A percentile compares a stretch with the other conserved stretches of the same genome.
Evolutionary conservation across 2,888 invertebrate genomes (phyloP).

Genomic region (Cancer borealis): DNA sequence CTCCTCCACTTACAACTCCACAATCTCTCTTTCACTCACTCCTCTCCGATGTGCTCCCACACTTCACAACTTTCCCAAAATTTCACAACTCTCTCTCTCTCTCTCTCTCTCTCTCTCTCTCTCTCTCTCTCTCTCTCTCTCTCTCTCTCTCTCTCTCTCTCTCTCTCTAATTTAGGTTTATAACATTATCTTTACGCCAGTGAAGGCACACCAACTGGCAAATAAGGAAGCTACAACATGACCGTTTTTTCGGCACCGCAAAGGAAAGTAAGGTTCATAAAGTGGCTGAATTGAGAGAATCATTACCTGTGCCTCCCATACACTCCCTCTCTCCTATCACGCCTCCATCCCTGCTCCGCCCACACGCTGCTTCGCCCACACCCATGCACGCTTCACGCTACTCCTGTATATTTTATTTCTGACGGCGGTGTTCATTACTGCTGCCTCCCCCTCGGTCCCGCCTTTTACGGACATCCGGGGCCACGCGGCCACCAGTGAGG

Average conservation of each 20-base stretch:
- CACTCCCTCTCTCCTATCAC: neutral
- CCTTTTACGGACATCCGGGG: slow-evolving; percentile 35
- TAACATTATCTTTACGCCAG: neutral
- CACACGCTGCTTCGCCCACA: neutral
- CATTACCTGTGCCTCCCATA: neutral
- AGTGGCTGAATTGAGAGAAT: neutral
- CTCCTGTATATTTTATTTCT: slow-evolving; percentile 34
- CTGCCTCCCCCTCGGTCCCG: slow-evolving; percentile 6
- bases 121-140: neutral
- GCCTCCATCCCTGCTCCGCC: neutral
- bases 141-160: neutral
- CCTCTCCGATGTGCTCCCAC: neutral
- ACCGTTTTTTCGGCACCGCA: neutral
- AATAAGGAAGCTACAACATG: neutral
- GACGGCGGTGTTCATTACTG: slow-evolving; percentile 31
- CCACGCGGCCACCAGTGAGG: neutral
- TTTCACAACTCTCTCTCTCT: neutral
- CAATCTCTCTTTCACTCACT: neutral
- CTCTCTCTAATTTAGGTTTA: neutral
- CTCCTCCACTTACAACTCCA: neutral
- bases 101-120: slow-evolving; percentile 15
- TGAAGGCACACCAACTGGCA: neutral
- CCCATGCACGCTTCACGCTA: slow-evolving; percentile 29
- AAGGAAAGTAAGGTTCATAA: neutral
- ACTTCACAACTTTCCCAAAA: no score